Base-by-base conservation (phyloP, 1,140 invertebrate species). In the Andrena cerasifolii region DNA sequence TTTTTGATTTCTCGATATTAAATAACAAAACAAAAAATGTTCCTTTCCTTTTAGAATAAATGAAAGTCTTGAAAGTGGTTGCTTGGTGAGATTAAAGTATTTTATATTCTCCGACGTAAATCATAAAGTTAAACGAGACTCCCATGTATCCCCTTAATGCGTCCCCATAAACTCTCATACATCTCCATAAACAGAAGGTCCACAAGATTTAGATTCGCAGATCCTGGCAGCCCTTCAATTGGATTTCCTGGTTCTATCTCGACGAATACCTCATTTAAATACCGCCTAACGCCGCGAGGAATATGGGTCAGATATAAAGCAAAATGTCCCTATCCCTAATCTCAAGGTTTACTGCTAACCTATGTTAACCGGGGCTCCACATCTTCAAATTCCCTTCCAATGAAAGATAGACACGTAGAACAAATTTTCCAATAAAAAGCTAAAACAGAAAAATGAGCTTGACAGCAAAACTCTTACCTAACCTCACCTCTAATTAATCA, bases 221-320 rank as follows among this genome's bases (percentile, higher is more conserved):
- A 33, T 36, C 31, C 12, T 16, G 12, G 26, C 18, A 5, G 28
- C 3, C 7, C 28, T 33, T 66, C 63, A n/a, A 21, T 51, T 21
- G 12, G 8, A 18, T 14, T 18, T 28, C 7, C n/a, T 51, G 4
- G 12, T n/a, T 24, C n/a, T 24, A 51, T 24, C 49, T n/a, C 49
- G 49, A 1, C n/a, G 49, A 24, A 51, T 51, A 21, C 16, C 49
- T 51, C 31, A 26, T 67, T 67, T 36, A 26, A 53, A 67, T 51
- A 51, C 24, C 18, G 49, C 24, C 21, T 51, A 51, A 51, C 49
- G 49, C 49, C 18, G 21, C 49, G 49, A 7, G 21, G 49, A 7
- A 51, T 7, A 51, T 51, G 49, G 49, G n/a, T 49, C 16, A 12
- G 18, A 3, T 12, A 49, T 49, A 3, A 49, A 18, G 47, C 47